Conservation (phyloP, 37 sponge, comb jelly and placozoan genomes). For the Halisarca cf. caerulea region DNA sequence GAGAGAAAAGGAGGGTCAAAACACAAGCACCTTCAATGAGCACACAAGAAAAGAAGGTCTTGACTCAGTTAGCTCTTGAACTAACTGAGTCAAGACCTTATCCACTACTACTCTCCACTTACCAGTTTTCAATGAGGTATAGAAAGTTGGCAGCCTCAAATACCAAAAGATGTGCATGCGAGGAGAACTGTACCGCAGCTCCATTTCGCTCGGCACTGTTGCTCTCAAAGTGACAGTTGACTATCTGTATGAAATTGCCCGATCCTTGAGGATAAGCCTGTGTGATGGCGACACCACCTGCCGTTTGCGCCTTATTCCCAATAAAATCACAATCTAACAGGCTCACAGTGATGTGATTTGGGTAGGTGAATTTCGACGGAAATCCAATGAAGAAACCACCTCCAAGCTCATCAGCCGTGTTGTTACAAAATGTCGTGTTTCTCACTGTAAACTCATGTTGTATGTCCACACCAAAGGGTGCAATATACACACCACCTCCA, state of each 20-base stretch:
- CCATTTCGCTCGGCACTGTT: constrained; percentile 43
- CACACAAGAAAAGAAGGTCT: too few relatives aligned
- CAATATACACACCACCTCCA: constrained; percentile 9
- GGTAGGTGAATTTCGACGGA: neutral
- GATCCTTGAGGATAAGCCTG: constrained; percentile 24
- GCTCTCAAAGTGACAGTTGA: neutral
- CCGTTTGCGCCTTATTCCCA: constrained; percentile 41
- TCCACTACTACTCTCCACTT: too few relatives aligned
- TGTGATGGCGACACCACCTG: constrained; percentile 34
- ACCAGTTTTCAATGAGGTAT: constrained; percentile 39
- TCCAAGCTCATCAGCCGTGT: constrained; percentile 11
- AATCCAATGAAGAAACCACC: constrained; percentile 31
- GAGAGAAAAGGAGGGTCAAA: neutral
- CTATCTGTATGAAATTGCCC: constrained; percentile 25
- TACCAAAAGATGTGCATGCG: constrained; percentile 31
- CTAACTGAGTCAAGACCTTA: too few relatives aligned
- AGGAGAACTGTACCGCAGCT: constrained; percentile 49
- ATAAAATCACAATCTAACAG: constrained; percentile 41
- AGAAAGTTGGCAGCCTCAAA: neutral
- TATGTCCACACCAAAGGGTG: constrained; percentile 21
- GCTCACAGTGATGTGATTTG: neutral
- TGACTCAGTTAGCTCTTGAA: too few relatives aligned
- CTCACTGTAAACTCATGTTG: neutral
- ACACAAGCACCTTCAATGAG: neutral
- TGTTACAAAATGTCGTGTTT: constrained; percentile 3